Evolutionary conservation across 2,113 vertebrate genomes (phyloP), one percentile per base, ranked within the genome.

Genomic region (Pluvianellus socialis): DNA sequence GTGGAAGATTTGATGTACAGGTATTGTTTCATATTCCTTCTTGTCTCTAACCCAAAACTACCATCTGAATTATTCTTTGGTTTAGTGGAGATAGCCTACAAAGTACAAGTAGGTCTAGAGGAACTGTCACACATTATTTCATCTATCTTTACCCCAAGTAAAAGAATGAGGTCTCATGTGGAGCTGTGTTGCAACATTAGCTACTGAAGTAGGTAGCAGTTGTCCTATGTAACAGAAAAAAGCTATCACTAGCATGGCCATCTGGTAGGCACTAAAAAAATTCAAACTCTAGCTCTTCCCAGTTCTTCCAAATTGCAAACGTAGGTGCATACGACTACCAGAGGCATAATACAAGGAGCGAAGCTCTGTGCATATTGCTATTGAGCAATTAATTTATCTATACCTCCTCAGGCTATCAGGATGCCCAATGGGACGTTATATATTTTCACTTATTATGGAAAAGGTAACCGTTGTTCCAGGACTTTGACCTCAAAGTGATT

Each of bases 401-500:
- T 68, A 68, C 10, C 40, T 91, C 95, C 89, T 95, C 70, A 81
- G 83, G 97, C 80, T 91, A 82, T 15, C 35, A 68, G 28, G 14
- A 45, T 91, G 66, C 22, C 70, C 74, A 70, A 14, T 33, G 95
- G 80, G 84, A 97, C 2, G 0, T 38, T 53, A 66, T 27, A 76
- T 68, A 87, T 91, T 94, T 82, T 76, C 80, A 94, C 77, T 94
- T 92, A 75, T 93, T 88, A 89, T n/a, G 28, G 49, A 81, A 92
- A 91, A 96, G 40, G 95, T 75, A 97, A 91, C 40, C 0, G 0
- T 65, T 94, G 53, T 95, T 91, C 76, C 67, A 91, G 86, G 80
- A 85, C 66, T 94, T 94, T 96, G 92, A 95, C 92, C 92, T 97
- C 71, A 47, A 65, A 95, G 80, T 58, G 73, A 82, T 96, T 94